phyloP scores from a whole-genome alignment of 1,140 invertebrate species.

The Drosophila mauritiana region DNA sequence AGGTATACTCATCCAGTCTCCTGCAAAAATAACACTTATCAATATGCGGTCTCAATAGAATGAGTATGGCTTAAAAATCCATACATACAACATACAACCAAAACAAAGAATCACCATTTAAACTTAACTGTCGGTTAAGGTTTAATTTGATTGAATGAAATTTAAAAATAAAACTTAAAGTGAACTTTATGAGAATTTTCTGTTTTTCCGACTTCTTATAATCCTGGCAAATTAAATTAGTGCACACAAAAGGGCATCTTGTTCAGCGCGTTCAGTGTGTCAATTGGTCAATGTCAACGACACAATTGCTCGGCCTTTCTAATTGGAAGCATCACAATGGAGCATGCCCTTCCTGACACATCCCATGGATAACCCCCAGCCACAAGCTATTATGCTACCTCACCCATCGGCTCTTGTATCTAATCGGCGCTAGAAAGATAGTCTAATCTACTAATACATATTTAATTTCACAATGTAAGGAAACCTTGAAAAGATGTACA shows the following conservation, averaged over 20 bases:
- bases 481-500: constrained; percentile 25
- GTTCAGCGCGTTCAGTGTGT: constrained; percentile 53
- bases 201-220: constrained; percentile 7
- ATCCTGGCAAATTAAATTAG: constrained; percentile 39
- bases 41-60: not conserved
- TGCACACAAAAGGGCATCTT: constrained; percentile 48
- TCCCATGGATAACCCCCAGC: constrained; percentile 1
- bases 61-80: no score
- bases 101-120: no score
- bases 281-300: constrained; percentile 76
- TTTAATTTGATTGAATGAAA: not conserved
- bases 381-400: constrained; percentile 44
- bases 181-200: not conserved
- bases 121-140: not conserved
- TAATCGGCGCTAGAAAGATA: constrained; percentile 58
- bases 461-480: constrained; percentile 66
- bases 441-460: constrained; percentile 27
- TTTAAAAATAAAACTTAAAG: constrained; percentile 1
- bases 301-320: constrained; percentile 52
- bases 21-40: constrained; percentile 85
- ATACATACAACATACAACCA: no score
- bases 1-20: constrained; percentile 93
- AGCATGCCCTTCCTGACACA: constrained; percentile 16
- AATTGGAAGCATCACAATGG: constrained; percentile 64
- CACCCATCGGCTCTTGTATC: constrained; percentile 52